A percentile compares a stretch with the other conserved stretches of the same genome.
Conservation (phyloP, 2,888 invertebrate genomes). For the Mystacides longicornis region DNA sequence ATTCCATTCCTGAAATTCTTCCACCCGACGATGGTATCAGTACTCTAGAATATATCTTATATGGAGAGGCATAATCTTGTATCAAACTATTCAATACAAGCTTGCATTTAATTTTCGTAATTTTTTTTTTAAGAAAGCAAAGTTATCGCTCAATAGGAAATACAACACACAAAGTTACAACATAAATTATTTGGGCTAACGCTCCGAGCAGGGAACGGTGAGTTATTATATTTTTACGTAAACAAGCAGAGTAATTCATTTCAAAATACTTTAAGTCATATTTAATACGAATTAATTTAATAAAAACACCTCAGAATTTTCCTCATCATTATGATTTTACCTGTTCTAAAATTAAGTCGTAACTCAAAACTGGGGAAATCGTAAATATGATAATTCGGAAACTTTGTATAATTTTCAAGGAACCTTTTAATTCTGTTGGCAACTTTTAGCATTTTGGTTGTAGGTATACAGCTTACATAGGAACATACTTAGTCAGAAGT, state of each 20-base stretch:
- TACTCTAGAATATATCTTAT: too few relatives aligned
- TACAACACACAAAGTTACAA: too few relatives aligned
- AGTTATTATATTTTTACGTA: background rate
- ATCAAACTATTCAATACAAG: too few relatives aligned
- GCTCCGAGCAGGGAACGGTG: background rate
- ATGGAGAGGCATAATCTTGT: too few relatives aligned
- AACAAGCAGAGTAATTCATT: background rate
- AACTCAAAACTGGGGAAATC: constrained; percentile 1
- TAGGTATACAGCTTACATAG: background rate
- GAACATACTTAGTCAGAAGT: background rate
- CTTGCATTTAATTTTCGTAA: too few relatives aligned
- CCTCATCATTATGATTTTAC: background rate
- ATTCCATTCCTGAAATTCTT: too few relatives aligned
- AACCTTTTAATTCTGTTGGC: constrained; percentile 1
- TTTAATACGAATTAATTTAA: background rate
- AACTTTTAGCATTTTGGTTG: background rate
- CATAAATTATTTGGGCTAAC: background rate
- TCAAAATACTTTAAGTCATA: background rate
- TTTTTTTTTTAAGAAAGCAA: too few relatives aligned
- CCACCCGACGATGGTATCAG: too few relatives aligned
- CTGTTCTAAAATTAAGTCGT: background rate
- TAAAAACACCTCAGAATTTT: background rate
- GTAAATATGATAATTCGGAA: constrained; percentile 1
- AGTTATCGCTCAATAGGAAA: too few relatives aligned
- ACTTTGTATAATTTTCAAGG: constrained; percentile 1